Base-by-base conservation (phyloP, 2,888 invertebrate species). In the Tetanocera ferruginea region DNA sequence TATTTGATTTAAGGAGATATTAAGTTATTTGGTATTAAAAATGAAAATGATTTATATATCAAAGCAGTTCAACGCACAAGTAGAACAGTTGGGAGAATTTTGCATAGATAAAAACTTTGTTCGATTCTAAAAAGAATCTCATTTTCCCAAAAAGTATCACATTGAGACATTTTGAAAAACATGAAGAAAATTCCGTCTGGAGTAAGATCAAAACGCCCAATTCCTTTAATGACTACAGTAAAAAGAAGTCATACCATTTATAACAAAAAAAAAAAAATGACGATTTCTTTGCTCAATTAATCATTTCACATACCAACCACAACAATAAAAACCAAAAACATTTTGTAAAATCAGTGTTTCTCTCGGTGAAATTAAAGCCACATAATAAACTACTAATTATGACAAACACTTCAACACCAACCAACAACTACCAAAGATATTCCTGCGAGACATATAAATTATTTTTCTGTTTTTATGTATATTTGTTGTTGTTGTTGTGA, bases 371-470 rank as follows among this genome's bases (percentile, higher is more conserved):
- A 60, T 60, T 17, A 60, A 60, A 28, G 60, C 28, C 60, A 60
- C 67, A 67, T 34, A 67, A 34, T 37, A 37, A 67, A 34, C 67
- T 19, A 67, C 67, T 67, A 67, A 67, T 67, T 67, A 34, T 67
- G 67, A 67, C 67, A 67, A 67, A 67, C 67, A 67, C 67, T 67
- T 67, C 43, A 37, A 43, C 43, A 43, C 43, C 11, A 28, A 64
- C 64, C 25, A 34, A 34, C 37, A 37, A 67, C 34, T 28, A 23
- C 57, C 57, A 23, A 19, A 55, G n/a, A 5, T 37, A 67, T 67
- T 67, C 67, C 67, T 67, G 37, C 43, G 67, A 67, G 67, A 34
- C 67, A 37, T 37, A 67, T 67, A 67, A 67, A 67, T 67, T 19
- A 67, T 67, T 19, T 67, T 37, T n/a, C 37, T 34, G 31, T 1